phyloP scores from a whole-genome alignment of 2,888 invertebrate species.

The Eristalis intricaria region DNA sequence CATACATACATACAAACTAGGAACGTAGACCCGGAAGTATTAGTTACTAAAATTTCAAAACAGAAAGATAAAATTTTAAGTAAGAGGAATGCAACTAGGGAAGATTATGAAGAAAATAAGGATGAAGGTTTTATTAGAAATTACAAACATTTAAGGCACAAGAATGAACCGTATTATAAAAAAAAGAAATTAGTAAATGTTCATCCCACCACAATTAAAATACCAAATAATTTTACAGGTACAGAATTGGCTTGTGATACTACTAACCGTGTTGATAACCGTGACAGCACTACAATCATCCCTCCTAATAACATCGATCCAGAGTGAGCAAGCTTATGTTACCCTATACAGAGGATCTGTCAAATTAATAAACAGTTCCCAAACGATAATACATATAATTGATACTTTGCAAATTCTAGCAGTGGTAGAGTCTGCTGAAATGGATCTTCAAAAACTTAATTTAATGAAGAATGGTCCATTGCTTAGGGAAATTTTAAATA shows the following conservation, averaged over 20 bases:
- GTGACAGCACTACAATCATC: neutral
- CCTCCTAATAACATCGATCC: neutral
- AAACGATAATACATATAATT: no score
- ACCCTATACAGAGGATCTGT: neutral
- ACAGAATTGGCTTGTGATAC: neutral
- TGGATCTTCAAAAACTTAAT: neutral
- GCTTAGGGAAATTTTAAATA: constrained; percentile 6
- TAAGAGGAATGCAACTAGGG: neutral
- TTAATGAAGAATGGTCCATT: neutral
- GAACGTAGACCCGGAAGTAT: neutral
- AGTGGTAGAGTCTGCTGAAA: neutral
- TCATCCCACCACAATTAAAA: neutral
- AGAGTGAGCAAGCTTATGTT: neutral
- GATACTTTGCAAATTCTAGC: neutral
- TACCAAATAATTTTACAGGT: neutral
- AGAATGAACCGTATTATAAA: neutral
- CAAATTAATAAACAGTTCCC: neutral
- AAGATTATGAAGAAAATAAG: neutral
- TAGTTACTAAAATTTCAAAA: neutral
- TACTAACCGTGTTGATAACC: neutral
- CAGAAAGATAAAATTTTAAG: neutral
- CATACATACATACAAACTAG: no score
- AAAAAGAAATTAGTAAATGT: neutral
- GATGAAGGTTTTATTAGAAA: constrained; percentile 14
- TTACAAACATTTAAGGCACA: neutral